Evolutionary conservation across 92 coral and sea anemone species (phyloP).

Genomic region (Paramuricea clavata): DNA sequence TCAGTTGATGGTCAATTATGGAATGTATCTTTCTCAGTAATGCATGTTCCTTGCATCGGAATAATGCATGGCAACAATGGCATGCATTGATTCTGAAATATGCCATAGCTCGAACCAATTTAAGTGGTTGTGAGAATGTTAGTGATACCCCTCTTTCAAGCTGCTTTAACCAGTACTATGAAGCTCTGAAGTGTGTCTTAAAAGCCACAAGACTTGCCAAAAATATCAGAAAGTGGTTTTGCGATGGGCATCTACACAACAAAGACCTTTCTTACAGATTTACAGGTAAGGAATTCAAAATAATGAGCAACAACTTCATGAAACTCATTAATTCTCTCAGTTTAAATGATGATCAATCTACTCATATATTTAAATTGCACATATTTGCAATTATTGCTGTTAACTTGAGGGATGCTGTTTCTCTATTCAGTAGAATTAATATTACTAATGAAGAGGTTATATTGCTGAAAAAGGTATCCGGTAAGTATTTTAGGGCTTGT

Average conservation of each 20-base stretch:
- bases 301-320: slow-evolving; percentile 67
- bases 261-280: slow-evolving; percentile 65
- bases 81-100: slow-evolving; percentile 63
- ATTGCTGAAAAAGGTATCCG: slow-evolving; percentile 18
- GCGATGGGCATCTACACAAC: slow-evolving; percentile 61
- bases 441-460: slow-evolving; percentile 30
- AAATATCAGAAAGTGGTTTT: slow-evolving; percentile 72
- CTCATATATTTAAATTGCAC: slow-evolving; percentile 46
- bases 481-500: slow-evolving; percentile 57
- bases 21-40: slow-evolving; percentile 56
- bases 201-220: slow-evolving; percentile 70
- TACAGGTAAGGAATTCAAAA: slow-evolving; percentile 64
- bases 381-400: slow-evolving; percentile 61
- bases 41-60: slow-evolving; percentile 34
- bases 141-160: slow-evolving; percentile 58
- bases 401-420: slow-evolving; percentile 68
- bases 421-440: slow-evolving; percentile 70
- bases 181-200: slow-evolving; percentile 58
- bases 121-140: slow-evolving; percentile 51
- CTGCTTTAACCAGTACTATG: slow-evolving; percentile 61
- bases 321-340: slow-evolving; percentile 45
- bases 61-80: slow-evolving; percentile 73
- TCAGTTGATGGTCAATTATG: slow-evolving; percentile 53
- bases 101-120: slow-evolving; percentile 59
- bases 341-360: slow-evolving; percentile 62